Evolutionary conservation across 1,140 invertebrate species (phyloP).

Genomic region (Saccostrea echinata): DNA sequence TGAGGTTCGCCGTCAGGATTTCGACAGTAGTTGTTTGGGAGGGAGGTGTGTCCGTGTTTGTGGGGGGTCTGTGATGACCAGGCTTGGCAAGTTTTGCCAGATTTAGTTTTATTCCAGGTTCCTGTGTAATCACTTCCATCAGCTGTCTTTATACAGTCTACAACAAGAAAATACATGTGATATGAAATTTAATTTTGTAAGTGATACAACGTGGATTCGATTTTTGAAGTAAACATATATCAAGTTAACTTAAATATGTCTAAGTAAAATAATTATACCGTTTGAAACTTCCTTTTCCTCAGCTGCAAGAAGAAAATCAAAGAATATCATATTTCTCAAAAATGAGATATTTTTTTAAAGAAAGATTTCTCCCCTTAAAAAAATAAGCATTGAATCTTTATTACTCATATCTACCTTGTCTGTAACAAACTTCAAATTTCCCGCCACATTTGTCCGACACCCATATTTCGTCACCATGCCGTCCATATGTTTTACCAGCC

Average conservation of each 20-base stretch:
- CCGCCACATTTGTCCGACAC: conserved; percentile 5
- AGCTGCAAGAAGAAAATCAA: not conserved
- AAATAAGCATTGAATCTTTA: not conserved
- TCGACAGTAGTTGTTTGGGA: conserved; percentile 93
- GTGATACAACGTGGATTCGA: not conserved
- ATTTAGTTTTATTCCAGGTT: conserved; percentile 50
- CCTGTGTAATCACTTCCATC: conserved; percentile 44
- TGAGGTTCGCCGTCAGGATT: conserved; percentile 95
- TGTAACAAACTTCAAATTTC: conserved; percentile 22
- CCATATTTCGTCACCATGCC: conserved; percentile 10
- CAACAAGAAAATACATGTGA: not conserved
- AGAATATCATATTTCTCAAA: not conserved
- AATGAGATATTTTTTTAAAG: not conserved
- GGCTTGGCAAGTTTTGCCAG: conserved; percentile 60
- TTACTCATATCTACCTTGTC: not conserved
- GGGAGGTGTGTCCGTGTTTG: conserved; percentile 70
- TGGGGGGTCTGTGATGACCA: conserved; percentile 62
- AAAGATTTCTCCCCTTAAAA: too few species aligned
- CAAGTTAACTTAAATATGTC: too few species aligned
- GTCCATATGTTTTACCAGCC: not conserved
- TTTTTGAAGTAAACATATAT: too few species aligned
- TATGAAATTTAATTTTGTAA: not conserved
- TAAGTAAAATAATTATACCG: not conserved
- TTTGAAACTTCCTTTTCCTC: not conserved
- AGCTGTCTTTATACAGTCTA: conserved; percentile 4